phyloP scores from a whole-genome alignment of 2,797 vertebrate species.

The Aulostomus chinensis region DNA sequence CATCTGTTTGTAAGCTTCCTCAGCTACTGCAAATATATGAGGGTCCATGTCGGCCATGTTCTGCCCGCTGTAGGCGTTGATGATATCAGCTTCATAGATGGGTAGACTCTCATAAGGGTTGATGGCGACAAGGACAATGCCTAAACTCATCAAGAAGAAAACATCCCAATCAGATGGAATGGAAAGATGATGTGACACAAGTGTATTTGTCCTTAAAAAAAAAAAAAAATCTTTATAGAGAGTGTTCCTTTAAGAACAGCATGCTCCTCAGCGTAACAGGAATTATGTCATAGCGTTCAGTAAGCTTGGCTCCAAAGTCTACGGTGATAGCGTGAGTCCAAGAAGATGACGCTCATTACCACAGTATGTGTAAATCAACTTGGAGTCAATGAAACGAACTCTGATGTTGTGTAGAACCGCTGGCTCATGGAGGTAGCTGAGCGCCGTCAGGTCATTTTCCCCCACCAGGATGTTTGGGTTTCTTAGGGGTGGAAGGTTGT shows the following conservation, averaged over 20 bases:
- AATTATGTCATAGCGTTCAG: constrained; percentile 41
- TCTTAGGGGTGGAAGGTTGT: constrained; percentile 86
- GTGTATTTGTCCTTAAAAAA: too few relatives aligned
- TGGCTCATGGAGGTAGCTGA: constrained; percentile 97
- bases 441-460: constrained; percentile 95
- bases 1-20: constrained; percentile 98
- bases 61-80: constrained; percentile 94
- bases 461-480: constrained; percentile 97
- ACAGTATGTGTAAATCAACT: constrained; percentile 97
- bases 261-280: constrained; percentile 24
- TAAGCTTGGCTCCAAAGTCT: constrained; percentile 75
- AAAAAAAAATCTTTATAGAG: not conserved
- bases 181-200: too few relatives aligned
- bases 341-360: constrained; percentile 81
- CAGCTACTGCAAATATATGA: constrained; percentile 97
- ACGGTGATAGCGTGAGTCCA: constrained; percentile 56
- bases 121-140: constrained; percentile 96
- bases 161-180: not conserved
- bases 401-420: constrained; percentile 95
- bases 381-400: constrained; percentile 95
- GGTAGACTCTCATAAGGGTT: constrained; percentile 95
- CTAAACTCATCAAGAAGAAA: constrained; percentile 65
- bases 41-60: constrained; percentile 99
- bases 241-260: constrained; percentile 53
- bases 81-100: constrained; percentile 96